Evolutionary conservation across 1,140 invertebrate genomes (phyloP).

Genomic region (Psix sp.): DNA sequence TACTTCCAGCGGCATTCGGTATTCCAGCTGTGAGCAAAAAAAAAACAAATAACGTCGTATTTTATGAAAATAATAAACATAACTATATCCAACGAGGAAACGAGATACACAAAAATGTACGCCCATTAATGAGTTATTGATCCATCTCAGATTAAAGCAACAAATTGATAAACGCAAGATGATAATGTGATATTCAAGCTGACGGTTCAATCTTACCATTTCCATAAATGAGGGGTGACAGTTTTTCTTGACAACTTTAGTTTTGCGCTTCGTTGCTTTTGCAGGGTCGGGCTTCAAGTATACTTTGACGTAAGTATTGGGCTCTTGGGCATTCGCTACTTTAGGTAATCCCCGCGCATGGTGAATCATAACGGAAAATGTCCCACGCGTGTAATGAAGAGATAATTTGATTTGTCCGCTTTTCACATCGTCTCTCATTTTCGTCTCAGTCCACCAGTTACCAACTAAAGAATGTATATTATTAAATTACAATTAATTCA

Average conservation of each 20-base stretch:
- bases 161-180: conserved; percentile 2
- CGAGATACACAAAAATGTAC: conserved; percentile 16
- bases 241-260: conserved; percentile 93
- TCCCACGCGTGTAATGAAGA: conserved; percentile 87
- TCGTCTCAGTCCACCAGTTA: conserved; percentile 75
- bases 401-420: conserved; percentile 88
- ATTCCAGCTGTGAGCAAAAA: conserved; percentile 39
- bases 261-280: conserved; percentile 96
- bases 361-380: conserved; percentile 90
- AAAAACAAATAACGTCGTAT: conserved; percentile 1
- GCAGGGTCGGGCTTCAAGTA: conserved; percentile 92
- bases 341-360: conserved; percentile 90
- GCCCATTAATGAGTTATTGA: conserved; percentile 23
- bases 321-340: conserved; percentile 85
- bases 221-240: conserved; percentile 99
- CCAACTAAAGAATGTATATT: conserved; percentile 65
- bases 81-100: conserved; percentile 3
- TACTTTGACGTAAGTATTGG: conserved; percentile 95
- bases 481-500: too few relatives aligned
- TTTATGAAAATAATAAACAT: conserved; percentile 14
- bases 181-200: conserved; percentile 17
- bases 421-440: conserved; percentile 69
- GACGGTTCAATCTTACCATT: conserved; percentile 81
- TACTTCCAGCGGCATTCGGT: conserved; percentile 85
- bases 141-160: conserved; percentile 4